phyloP scores from a whole-genome alignment of 2,888 invertebrate genomes.

The Osmoderma eremita region DNA sequence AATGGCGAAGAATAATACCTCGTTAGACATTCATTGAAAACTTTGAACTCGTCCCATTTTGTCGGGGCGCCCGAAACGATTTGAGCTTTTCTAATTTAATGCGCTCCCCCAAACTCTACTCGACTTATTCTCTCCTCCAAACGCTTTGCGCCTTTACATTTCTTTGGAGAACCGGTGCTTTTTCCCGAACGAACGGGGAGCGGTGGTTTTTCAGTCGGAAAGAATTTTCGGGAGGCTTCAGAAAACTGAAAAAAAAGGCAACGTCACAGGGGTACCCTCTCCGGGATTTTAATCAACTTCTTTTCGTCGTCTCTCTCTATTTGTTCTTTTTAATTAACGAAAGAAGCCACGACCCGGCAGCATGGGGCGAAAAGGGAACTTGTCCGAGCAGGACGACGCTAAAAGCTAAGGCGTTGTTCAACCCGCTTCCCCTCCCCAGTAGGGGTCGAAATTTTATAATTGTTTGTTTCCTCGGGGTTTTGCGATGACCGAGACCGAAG shows the following conservation, averaged over 20 bases:
- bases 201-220: not conserved
- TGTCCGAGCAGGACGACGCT: too few species aligned
- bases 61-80: slow-evolving; percentile 57
- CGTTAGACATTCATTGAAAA: slow-evolving; percentile 64
- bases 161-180: not conserved
- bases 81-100: slow-evolving; percentile 61
- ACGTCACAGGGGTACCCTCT: slow-evolving; percentile 26
- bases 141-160: too few species aligned
- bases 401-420: slow-evolving; percentile 15
- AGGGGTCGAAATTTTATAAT: slow-evolving; percentile 40
- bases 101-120: slow-evolving; percentile 41
- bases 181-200: not conserved
- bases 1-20: slow-evolving; percentile 64
- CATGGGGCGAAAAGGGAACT: slow-evolving; percentile 6
- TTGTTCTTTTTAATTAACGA: slow-evolving; percentile 44
- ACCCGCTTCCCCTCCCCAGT: not conserved
- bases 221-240: not conserved
- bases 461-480: slow-evolving; percentile 34
- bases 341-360: slow-evolving; percentile 8
- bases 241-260: slow-evolving; percentile 45
- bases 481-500: too few species aligned
- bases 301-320: slow-evolving; percentile 39
- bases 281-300: slow-evolving; percentile 57
- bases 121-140: too few species aligned
- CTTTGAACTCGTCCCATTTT: slow-evolving; percentile 60